Evolutionary conservation across 2,888 invertebrate genomes (phyloP).

Genomic region (Lepetodrilus schrolli): DNA sequence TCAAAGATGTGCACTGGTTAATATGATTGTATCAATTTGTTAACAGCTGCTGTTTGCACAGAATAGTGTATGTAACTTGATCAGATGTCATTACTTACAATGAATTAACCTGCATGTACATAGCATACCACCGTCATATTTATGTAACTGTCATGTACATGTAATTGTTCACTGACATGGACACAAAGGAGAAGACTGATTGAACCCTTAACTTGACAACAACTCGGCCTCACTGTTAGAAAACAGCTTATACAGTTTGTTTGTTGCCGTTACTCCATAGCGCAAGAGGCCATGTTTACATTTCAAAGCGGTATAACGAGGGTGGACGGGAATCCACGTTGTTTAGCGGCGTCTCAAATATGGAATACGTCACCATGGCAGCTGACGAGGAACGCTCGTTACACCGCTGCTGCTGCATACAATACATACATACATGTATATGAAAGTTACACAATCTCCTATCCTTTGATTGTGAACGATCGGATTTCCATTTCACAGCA

Average conservation of each 20-base stretch:
- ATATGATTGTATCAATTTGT: too few species aligned
- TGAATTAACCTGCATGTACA: too few species aligned
- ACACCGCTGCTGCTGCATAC: background rate
- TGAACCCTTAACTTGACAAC: background rate
- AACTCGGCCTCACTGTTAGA: background rate
- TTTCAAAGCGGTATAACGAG: background rate
- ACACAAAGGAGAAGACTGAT: background rate
- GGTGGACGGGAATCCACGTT: background rate
- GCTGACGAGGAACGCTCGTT: background rate
- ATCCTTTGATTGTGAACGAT: background rate
- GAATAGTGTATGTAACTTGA: too few species aligned
- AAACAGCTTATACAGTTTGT: background rate
- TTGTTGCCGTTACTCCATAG: background rate
- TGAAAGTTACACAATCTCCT: background rate
- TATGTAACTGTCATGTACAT: too few species aligned
- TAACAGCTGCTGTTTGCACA: too few species aligned
- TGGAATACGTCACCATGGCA: conserved; percentile 16
- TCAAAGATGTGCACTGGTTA: too few species aligned
- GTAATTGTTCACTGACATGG: too few species aligned
- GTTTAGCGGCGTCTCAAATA: conserved; percentile 7
- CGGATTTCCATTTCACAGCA: background rate
- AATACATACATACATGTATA: too few species aligned
- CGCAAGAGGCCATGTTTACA: background rate
- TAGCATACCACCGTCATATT: too few species aligned
- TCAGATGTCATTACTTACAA: too few species aligned